phyloP scores from a whole-genome alignment of 2,888 invertebrate species.

The Phengaris arion region DNA sequence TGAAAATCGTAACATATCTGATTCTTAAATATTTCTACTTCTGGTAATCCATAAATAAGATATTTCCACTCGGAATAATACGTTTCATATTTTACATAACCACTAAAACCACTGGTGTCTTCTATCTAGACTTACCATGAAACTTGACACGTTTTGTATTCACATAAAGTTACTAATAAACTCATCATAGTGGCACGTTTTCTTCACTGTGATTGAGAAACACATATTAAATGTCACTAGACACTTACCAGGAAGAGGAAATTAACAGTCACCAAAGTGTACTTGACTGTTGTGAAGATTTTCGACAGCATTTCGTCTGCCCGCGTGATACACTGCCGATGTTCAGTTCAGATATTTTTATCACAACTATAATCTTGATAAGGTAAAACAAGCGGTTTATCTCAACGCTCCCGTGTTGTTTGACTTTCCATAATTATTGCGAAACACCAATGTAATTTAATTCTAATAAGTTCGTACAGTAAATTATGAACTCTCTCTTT shows the following conservation, averaged over 20 bases:
- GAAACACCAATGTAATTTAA: slow-evolving; percentile 31
- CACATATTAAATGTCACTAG: not conserved
- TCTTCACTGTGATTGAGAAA: not conserved
- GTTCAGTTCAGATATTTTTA: slow-evolving; percentile 66
- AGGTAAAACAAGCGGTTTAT: slow-evolving; percentile 70
- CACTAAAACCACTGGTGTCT: slow-evolving; percentile 11
- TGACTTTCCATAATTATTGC: slow-evolving; percentile 40
- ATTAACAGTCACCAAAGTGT: slow-evolving; percentile 63
- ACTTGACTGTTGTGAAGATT: slow-evolving; percentile 72
- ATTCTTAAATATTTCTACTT: not conserved
- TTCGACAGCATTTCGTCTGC: slow-evolving; percentile 63
- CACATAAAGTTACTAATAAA: not conserved
- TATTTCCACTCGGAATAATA: slow-evolving; percentile 6
- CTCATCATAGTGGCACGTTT: not conserved
- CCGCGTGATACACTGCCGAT: slow-evolving; percentile 51
- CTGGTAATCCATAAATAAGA: slow-evolving; percentile 1
- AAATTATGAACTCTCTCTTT: not conserved
- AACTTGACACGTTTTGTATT: not conserved
- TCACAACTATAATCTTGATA: slow-evolving; percentile 72
- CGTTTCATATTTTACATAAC: slow-evolving; percentile 16
- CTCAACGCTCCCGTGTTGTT: slow-evolving; percentile 47
- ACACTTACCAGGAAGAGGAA: slow-evolving; percentile 71
- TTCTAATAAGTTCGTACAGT: slow-evolving; percentile 28
- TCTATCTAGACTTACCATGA: slow-evolving; percentile 8
- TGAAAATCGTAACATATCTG: no score